Conservation (phyloP, 2,888 invertebrate species). For the Aphidius colemani region DNA sequence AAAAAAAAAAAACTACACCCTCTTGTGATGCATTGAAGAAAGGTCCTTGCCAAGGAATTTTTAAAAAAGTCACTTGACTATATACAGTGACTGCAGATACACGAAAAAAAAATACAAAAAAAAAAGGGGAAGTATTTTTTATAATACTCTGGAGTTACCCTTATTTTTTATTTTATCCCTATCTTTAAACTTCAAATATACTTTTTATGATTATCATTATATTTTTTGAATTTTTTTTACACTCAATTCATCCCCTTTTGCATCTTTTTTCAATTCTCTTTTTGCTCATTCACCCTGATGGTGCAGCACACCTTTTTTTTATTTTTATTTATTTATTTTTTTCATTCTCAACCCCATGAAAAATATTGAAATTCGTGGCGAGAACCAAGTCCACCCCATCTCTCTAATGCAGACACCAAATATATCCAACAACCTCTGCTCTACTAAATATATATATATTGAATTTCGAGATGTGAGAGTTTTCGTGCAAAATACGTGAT, state of each 20-base stretch:
- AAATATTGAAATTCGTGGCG: slow-evolving; percentile 37
- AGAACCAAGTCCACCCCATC: slow-evolving; percentile 14
- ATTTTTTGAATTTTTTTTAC: background rate
- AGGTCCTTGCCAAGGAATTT: slow-evolving; percentile 27
- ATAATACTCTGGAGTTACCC: slow-evolving; percentile 13
- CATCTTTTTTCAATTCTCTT: slow-evolving; percentile 26
- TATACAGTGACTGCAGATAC: background rate
- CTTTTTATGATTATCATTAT: too few species aligned
- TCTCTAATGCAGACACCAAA: background rate
- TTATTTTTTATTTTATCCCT: slow-evolving; percentile 9
- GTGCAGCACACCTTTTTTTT: slow-evolving; percentile 17
- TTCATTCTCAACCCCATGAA: slow-evolving; percentile 22
- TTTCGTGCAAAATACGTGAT: slow-evolving; percentile 22
- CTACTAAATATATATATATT: background rate
- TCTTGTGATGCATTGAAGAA: slow-evolving; percentile 10
- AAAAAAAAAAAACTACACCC: too few species aligned
- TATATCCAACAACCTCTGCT: background rate
- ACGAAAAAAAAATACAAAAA: too few species aligned
- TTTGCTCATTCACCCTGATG: slow-evolving; percentile 24
- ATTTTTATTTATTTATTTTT: too few species aligned
- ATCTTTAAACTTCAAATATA: too few species aligned
- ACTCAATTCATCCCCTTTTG: slow-evolving; percentile 9
- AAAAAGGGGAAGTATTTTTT: background rate
- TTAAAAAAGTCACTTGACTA: slow-evolving; percentile 31
- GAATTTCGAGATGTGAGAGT: background rate